Conservation (phyloP, 2,888 invertebrate genomes). For the Agriotes lineatus region DNA sequence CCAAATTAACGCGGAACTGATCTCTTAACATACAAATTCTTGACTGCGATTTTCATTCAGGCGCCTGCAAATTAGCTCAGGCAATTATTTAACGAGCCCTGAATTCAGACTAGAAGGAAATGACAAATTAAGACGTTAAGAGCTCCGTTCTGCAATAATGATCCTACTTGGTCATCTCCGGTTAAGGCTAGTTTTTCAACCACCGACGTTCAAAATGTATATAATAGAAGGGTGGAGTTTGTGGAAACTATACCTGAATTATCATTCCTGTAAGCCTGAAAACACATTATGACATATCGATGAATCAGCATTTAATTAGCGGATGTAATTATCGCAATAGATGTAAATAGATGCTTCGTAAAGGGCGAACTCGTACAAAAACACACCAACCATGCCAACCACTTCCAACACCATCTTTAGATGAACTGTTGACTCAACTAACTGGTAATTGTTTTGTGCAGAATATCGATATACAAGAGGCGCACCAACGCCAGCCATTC, state of each 20-base stretch:
- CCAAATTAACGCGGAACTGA: not conserved
- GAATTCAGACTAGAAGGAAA: conserved; percentile 1
- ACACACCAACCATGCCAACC: not conserved
- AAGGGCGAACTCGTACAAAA: not conserved
- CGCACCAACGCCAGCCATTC: conserved; percentile 53
- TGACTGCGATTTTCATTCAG: not conserved
- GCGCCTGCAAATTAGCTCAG: conserved; percentile 2
- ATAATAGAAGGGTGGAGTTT: not conserved
- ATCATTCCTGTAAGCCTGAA: too few relatives aligned
- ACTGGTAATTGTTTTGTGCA: conserved; percentile 53
- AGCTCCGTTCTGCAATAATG: not conserved
- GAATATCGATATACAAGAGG: conserved; percentile 62
- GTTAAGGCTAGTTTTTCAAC: not conserved
- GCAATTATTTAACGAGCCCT: conserved; percentile 10
- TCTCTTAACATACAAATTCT: conserved; percentile 3
- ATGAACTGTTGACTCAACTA: conserved; percentile 22
- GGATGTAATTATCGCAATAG: not conserved
- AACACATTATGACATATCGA: too few relatives aligned
- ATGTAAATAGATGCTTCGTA: not conserved
- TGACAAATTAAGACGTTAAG: not conserved
- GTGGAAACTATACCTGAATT: too few relatives aligned
- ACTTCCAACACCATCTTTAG: not conserved
- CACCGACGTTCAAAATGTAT: not conserved
- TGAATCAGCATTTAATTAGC: not conserved
- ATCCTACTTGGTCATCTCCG: not conserved